Base-by-base conservation (phyloP, 1,140 invertebrate species). In the Drosophila saltans region DNA sequence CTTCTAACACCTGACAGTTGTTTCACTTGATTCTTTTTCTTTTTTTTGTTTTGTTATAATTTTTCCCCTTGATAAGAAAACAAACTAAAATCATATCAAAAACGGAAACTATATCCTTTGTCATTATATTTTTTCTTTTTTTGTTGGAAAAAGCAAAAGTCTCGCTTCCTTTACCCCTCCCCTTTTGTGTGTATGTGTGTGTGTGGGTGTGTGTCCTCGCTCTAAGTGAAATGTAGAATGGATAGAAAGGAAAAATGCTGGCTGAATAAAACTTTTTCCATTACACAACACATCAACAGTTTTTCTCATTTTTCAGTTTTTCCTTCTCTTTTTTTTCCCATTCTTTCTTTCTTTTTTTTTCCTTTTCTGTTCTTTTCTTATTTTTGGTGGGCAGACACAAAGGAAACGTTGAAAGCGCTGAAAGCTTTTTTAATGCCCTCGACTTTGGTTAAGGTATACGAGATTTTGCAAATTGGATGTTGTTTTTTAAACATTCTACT, bases 231-330 rank as follows among this genome's bases (percentile, higher is more conserved):
- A 88, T 69, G 77, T 86, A 83, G 84, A 83, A 83, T 83, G 75
- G 73, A 74, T 79, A 79, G 82, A 88, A 85, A 85, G 83, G 76
- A 85, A 83, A 52, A 84, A 85, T 77, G 82, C 77, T 78, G 73
- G 83, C 75, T 78, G 79, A 86, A 86, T 75, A 83, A 88, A 88
- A 88, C 84, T 88, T 88, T 88, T 88, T 88, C 83, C 83, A 88
- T 88, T 88, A 88, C 83, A 88, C 83, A 88, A 89, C 83, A 76
- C 72, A 88, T 80, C 84, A 88, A 88, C 83, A 85, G 82, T 85
- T 84, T 80, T 83, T 84, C 75, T 43, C 70, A 58, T 76, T 76
- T 66, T 62, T 75, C 75, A 75, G 75, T 75, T 75, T 81, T 78
- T 78, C 66, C 65, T 48, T 52, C 64, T 52, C 64, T 52, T 64